Conservation (phyloP, 2,113 vertebrate species). For the Pluvianellus socialis region DNA sequence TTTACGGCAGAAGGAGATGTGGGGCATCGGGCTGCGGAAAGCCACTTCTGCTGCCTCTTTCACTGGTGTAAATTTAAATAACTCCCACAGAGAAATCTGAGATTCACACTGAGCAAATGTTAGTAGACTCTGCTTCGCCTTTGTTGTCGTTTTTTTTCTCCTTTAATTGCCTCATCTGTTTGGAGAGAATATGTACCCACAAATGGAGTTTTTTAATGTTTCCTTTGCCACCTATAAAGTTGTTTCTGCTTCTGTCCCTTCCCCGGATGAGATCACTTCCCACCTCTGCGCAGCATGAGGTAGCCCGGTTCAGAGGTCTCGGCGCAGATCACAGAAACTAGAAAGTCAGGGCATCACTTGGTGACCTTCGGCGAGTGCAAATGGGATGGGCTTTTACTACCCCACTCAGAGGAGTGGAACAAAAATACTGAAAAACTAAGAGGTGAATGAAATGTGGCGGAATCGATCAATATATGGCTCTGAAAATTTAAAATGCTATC, state of each 20-base stretch:
- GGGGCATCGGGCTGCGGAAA: constrained; percentile 31
- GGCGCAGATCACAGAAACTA: background rate
- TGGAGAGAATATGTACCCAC: constrained; percentile 14
- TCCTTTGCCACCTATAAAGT: constrained; percentile 37
- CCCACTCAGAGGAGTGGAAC: background rate
- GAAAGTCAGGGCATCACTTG: background rate
- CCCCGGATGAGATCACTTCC: constrained; percentile 22
- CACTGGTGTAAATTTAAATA: constrained; percentile 50
- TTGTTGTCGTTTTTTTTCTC: constrained; percentile 12
- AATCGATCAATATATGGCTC: background rate
- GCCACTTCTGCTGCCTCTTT: constrained; percentile 13
- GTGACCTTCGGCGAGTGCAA: background rate
- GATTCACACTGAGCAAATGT: constrained; percentile 50
- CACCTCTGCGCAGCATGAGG: background rate
- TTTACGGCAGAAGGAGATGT: constrained; percentile 26
- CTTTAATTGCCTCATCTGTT: constrained; percentile 57
- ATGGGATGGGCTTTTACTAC: background rate
- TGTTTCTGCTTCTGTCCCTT: constrained; percentile 18
- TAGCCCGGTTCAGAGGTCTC: constrained; percentile 20
- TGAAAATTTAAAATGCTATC: background rate
- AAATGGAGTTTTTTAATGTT: constrained; percentile 32
- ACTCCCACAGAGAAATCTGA: constrained; percentile 53
- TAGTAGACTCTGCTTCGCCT: constrained; percentile 32
- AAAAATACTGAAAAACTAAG: background rate
- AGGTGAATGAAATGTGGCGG: background rate